Percentiles rank a stretch among this genome's conserved stretches.
Evolutionary conservation across 2,797 vertebrate species (phyloP).

Genomic region (Pristis pectinata): DNA sequence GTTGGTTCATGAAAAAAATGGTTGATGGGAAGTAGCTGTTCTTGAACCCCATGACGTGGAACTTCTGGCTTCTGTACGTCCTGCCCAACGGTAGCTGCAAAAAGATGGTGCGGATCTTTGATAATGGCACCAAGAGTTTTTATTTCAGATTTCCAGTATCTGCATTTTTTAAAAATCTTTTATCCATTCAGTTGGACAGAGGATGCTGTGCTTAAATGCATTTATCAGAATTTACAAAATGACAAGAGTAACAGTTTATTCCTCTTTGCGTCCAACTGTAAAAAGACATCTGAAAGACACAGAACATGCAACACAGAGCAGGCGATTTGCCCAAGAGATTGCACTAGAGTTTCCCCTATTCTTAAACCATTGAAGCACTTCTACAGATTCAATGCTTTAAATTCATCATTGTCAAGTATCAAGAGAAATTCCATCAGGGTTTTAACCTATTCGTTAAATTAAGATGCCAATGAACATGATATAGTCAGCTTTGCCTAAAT

Average conservation of each 20-base stretch:
- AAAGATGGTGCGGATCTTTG: too few species aligned
- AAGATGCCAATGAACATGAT: background rate
- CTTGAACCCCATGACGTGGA: too few species aligned
- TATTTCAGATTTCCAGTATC: too few species aligned
- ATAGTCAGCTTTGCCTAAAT: background rate
- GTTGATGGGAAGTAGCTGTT: too few species aligned
- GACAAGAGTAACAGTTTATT: background rate
- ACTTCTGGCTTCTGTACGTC: too few species aligned
- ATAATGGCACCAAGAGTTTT: too few species aligned
- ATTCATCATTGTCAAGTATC: background rate
- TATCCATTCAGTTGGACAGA: background rate
- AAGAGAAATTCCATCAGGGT: background rate
- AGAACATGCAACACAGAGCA: background rate
- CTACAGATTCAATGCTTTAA: background rate
- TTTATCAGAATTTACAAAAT: background rate
- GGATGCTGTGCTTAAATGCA: background rate
- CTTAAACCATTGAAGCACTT: background rate
- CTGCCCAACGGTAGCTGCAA: too few species aligned
- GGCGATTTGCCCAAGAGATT: background rate
- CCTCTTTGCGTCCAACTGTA: background rate
- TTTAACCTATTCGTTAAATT: background rate
- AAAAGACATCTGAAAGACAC: background rate
- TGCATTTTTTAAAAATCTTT: too few species aligned
- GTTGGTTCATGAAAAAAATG: too few species aligned
- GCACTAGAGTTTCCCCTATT: background rate